Conservation (phyloP, 2,888 invertebrate genomes). For the Corbicula japonica region DNA sequence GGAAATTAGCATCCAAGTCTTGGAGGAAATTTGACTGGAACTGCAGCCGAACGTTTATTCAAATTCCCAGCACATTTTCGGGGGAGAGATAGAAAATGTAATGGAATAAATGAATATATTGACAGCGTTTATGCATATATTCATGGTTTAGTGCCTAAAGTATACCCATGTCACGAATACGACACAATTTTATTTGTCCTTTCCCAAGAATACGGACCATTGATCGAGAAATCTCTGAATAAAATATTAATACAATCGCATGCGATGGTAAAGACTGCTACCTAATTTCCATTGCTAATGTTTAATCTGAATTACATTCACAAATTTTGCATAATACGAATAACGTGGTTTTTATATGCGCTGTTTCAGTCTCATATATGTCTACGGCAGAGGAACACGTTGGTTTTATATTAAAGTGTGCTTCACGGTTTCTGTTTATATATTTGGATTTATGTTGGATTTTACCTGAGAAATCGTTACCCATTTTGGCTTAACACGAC, state of each 20-base stretch:
- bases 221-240: slow-evolving; percentile 66
- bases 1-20: no score
- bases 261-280: slow-evolving; percentile 58
- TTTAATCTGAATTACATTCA: slow-evolving; percentile 68
- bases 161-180: slow-evolving; percentile 69
- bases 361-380: slow-evolving; percentile 63
- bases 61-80: slow-evolving; percentile 64
- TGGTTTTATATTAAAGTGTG: slow-evolving; percentile 31
- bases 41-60: slow-evolving; percentile 57
- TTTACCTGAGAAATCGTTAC: no score
- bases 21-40: no score
- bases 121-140: slow-evolving; percentile 68
- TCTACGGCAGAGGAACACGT: slow-evolving; percentile 43
- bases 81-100: slow-evolving; percentile 44
- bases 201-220: slow-evolving; percentile 59
- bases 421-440: slow-evolving; percentile 9
- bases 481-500: no score
- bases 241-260: slow-evolving; percentile 72
- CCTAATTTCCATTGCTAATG: slow-evolving; percentile 71
- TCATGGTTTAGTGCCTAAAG: slow-evolving; percentile 64
- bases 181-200: slow-evolving; percentile 69
- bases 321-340: slow-evolving; percentile 71
- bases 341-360: slow-evolving; percentile 65
- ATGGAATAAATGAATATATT: slow-evolving; percentile 70
- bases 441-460: slow-evolving; percentile 30